Percentiles rank a stretch among this genome's conserved stretches.
phyloP scores from a whole-genome alignment of 2,113 vertebrate species.

The Toxostoma redivivum region DNA sequence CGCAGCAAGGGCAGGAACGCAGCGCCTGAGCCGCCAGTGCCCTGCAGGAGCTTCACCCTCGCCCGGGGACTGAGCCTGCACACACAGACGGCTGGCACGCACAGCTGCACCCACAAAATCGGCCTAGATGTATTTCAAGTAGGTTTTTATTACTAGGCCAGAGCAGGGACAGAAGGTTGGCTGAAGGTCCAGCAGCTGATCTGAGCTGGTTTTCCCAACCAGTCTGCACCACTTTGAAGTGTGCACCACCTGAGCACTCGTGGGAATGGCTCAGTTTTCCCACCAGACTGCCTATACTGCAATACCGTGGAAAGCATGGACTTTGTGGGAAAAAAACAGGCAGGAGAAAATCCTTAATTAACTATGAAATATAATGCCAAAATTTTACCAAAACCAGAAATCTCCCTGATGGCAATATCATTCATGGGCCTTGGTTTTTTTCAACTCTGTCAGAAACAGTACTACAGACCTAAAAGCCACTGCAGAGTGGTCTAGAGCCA shows the following conservation, averaged over 20 bases:
- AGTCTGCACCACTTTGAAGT: neutral
- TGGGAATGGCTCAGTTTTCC: neutral
- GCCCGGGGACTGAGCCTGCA: accelerated
- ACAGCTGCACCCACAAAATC: neutral
- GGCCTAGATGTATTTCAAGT: neutral
- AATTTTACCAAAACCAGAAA: neutral
- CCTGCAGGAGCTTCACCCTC: too few relatives aligned
- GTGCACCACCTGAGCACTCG: neutral
- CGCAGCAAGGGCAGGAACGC: neutral
- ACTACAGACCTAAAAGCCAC: neutral
- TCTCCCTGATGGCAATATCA: neutral
- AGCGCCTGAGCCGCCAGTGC: neutral
- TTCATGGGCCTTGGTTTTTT: neutral
- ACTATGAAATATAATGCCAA: neutral
- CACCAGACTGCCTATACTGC: neutral
- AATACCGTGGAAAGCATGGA: neutral
- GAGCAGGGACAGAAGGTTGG: neutral
- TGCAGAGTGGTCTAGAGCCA: neutral
- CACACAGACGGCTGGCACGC: neutral
- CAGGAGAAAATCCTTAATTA: neutral
- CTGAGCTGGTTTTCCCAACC: neutral
- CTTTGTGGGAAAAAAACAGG: neutral
- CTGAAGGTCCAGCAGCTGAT: neutral
- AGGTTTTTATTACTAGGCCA: neutral
- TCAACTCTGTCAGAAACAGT: neutral